phyloP scores from a whole-genome alignment of 2,888 invertebrate genomes.

The Globia sparganii region DNA sequence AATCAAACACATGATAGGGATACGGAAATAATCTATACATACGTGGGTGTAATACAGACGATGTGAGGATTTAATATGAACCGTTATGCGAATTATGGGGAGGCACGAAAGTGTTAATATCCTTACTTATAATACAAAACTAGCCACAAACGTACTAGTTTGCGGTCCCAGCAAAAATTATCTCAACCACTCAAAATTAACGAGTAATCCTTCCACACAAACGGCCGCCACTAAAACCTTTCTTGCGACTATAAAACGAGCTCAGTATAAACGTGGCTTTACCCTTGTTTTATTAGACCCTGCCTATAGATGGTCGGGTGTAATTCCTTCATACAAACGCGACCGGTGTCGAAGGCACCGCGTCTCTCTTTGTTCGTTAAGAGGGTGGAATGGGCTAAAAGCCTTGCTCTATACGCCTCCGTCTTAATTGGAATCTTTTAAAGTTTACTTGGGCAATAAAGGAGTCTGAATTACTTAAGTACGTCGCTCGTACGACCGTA shows the following conservation, averaged over 20 bases:
- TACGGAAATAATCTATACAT: slow-evolving; percentile 7
- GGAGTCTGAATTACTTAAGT: slow-evolving; percentile 77
- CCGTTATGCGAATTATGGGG: neutral
- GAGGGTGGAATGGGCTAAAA: slow-evolving; percentile 78
- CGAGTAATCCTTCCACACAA: slow-evolving; percentile 68
- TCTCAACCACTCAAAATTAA: slow-evolving; percentile 69
- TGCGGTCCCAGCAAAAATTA: slow-evolving; percentile 64
- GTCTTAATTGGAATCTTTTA: slow-evolving; percentile 89
- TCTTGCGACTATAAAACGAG: slow-evolving; percentile 74
- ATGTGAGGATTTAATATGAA: neutral
- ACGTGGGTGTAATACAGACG: neutral
- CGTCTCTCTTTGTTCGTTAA: slow-evolving; percentile 80
- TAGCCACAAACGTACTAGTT: slow-evolving; percentile 28
- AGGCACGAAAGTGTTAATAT: slow-evolving; percentile 16
- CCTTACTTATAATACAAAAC: slow-evolving; percentile 36
- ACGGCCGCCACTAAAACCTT: slow-evolving; percentile 72
- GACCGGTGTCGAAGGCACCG: slow-evolving; percentile 66
- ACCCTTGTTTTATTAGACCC: slow-evolving; percentile 77
- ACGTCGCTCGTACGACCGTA: slow-evolving; percentile 59
- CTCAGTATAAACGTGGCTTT: slow-evolving; percentile 77
- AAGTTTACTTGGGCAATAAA: slow-evolving; percentile 87
- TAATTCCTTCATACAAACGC: slow-evolving; percentile 82
- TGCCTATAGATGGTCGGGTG: slow-evolving; percentile 75
- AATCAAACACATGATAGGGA: slow-evolving; percentile 7
- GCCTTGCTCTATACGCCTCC: slow-evolving; percentile 71